phyloP scores from a whole-genome alignment of 1,140 invertebrate species.

The Bombus ignitus region DNA sequence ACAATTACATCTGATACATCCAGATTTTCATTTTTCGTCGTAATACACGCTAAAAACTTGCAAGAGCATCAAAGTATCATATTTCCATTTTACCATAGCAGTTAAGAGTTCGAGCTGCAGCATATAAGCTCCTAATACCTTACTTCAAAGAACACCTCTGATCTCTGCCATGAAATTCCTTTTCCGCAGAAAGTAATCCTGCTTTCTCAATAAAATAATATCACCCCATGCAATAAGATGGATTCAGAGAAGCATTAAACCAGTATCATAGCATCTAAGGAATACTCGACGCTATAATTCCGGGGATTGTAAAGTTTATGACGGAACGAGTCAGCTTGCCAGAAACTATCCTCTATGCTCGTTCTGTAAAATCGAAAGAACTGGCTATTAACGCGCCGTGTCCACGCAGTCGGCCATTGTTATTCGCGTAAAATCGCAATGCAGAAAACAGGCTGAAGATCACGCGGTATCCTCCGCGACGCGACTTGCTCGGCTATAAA shows the following conservation, averaged over 20 bases:
- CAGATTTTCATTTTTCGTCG: not conserved
- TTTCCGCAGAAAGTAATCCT: not conserved
- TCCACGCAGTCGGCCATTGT: not conserved
- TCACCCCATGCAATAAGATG: not conserved
- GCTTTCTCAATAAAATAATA: not conserved
- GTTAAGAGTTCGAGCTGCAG: not conserved
- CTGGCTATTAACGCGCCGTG: conserved; percentile 3
- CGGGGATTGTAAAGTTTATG: conserved; percentile 1
- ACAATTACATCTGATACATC: not conserved
- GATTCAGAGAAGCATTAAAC: conserved; percentile 17
- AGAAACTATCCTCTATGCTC: not conserved
- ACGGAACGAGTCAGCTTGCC: not conserved
- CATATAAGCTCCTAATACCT: not conserved
- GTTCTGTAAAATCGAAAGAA: conserved; percentile 7
- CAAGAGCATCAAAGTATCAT: not conserved
- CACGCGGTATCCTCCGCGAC: not conserved
- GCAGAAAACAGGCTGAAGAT: not conserved
- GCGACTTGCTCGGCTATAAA: conserved; percentile 25
- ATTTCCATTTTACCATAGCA: not conserved
- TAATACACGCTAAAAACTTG: not conserved
- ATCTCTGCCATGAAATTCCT: too few species aligned
- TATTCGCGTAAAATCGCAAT: not conserved
- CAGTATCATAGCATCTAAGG: not conserved
- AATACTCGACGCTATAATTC: not conserved
- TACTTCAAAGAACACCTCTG: not conserved